Evolutionary conservation across 2,888 invertebrate species (phyloP), one percentile per base, ranked within the genome.

Genomic region (Troilus luridus): DNA sequence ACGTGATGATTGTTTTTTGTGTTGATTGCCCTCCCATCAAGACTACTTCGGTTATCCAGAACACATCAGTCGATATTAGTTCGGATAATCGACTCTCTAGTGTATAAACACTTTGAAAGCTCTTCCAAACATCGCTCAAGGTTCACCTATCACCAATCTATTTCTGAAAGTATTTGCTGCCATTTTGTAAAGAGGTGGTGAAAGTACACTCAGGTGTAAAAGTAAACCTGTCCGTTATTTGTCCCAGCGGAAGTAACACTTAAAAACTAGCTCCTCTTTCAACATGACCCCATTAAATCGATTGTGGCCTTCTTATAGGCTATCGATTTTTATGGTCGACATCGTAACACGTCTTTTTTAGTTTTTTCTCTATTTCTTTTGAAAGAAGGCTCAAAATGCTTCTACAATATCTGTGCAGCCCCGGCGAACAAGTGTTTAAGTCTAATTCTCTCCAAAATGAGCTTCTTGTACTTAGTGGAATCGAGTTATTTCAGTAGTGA

Each of bases 221-320:
- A 77, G 77, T 41, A 77, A 77, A 77, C 77, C 41, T 27, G 8
- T 77, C 77, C 54, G 77, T 77, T 77, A 77, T 77, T 77, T 41
- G 41, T 41, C 54, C 41, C 77, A 9, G 9, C 8, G 67, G 19
- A 24, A 17, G 27, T 5, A 72, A 72, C 72, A 27, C 72, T 27
- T 72, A 72, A 72, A 72, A 72, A 72, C 77, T 24, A 64, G n/a
- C 64, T 64, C 64, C 24, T 64, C 64, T 64, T n/a, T 64, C 64
- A 64, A 64, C 64, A 64, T 10, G 64, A 64, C 64, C 64, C 64
- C 5, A n/a, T 64, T 64, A 64, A 64, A 64, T 64, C 64, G 64
- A 64, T 64, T 64, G 64, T 9, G 64, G 64, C n/a, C 11, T 64
- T 64, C 64, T 64, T 64, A 64, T 64, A 64, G 11, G 3, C 10